Conservation (phyloP, 2,797 vertebrate species). For the Arctocebus calabarensis region DNA sequence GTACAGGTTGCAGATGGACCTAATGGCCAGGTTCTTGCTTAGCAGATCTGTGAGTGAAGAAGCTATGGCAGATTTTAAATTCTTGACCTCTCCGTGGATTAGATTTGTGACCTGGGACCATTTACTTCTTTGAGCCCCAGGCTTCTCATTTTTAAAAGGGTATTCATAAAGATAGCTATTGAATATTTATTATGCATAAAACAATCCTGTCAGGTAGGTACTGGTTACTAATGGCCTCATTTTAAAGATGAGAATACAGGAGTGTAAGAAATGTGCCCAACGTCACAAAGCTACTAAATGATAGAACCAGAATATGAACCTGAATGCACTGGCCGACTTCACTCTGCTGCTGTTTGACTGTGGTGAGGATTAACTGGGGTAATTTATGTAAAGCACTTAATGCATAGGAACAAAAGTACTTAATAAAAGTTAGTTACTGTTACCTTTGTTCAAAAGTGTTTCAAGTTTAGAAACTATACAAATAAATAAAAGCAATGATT, state of each 20-base stretch:
- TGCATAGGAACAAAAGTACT: not conserved
- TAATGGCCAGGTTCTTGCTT: not conserved
- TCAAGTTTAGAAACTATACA: constrained; percentile 29
- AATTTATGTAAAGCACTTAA: not conserved
- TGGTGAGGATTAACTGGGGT: not conserved
- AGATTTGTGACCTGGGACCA: not conserved
- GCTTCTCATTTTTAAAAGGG: not conserved
- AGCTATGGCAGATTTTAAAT: not conserved
- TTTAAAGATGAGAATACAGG: not conserved
- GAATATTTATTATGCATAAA: not conserved
- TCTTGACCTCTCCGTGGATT: not conserved
- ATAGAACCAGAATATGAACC: not conserved
- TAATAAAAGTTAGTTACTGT: not conserved
- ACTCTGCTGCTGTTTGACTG: not conserved
- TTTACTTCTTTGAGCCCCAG: not conserved
- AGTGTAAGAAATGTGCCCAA: not conserved
- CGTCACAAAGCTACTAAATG: not conserved
- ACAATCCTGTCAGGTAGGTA: not conserved
- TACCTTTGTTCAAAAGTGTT: not conserved
- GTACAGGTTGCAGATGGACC: not conserved
- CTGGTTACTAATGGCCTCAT: not conserved
- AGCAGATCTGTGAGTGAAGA: not conserved
- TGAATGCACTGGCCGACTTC: not conserved
- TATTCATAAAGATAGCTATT: not conserved
- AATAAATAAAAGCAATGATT: constrained; percentile 6